Evolutionary conservation across 2,888 invertebrate genomes (phyloP), one percentile per base, ranked within the genome.

Genomic region (Leptinotarsa peninsularis): DNA sequence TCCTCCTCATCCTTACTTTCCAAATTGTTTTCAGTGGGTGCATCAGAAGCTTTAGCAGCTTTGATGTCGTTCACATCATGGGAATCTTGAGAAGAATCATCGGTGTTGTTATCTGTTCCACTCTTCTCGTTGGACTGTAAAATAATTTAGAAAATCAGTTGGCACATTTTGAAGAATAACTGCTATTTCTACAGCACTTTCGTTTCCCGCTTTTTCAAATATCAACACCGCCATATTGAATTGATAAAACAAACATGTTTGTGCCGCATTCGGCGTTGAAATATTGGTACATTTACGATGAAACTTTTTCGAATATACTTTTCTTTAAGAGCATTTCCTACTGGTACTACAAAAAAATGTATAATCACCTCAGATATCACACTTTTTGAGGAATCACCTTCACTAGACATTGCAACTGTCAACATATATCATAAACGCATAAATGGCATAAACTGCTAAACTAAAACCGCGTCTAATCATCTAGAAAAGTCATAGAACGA

Each of bases 161-260:
- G 23, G 14, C 66, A 66, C 43, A 60, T 17, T n/a, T 21, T 21
- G 27, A 54, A 15, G 23, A 73, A 58, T 15, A 67, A 43, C 17
- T 15, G 7, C 23, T 43, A 60, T 49, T 56, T 58, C 56, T 68
- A n/a, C 58, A 56, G 73, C 67, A 58, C 23, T 63, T 81, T 78
- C 77, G 81, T 87, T 88, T 88, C 88, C 88, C 88, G 88, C 88
- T 88, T 88, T 87, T 88, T 86, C 85, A 82, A 82, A 84, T 82
- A 87, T 86, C 87, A 88, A 87, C 87, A 84, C 85, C 87, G 88
- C 88, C 88, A 88, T 88, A 85, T 87, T 88, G 87, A 82, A 86
- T 83, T 81, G 77, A 23, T 43, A 70, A 70, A 70, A 70, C 70
- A 70, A 70, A 70, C 70, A 70, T 43, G 58, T 58, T 70, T 58